Evolutionary conservation across 2,113 vertebrate species (phyloP).

Genomic region (Oreochromis aureus): DNA sequence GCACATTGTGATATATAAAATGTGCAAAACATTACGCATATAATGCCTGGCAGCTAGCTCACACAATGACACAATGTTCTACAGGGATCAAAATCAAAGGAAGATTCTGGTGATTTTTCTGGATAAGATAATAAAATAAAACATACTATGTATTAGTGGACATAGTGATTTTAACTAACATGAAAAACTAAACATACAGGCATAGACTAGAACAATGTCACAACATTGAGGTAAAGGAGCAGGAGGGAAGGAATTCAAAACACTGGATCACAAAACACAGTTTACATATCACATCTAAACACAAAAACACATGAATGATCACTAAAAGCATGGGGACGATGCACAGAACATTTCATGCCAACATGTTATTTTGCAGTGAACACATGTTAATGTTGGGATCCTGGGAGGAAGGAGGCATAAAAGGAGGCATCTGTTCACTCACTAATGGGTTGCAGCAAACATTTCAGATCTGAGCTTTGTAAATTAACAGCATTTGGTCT

Average conservation of each 20-base stretch:
- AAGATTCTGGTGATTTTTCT: neutral
- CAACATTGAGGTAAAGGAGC: neutral
- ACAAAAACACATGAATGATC: constrained; percentile 6
- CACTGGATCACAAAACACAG: neutral
- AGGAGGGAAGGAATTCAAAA: neutral
- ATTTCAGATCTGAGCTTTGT: constrained; percentile 34
- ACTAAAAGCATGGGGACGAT: constrained; percentile 3
- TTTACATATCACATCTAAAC: neutral
- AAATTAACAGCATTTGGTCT: constrained; percentile 76
- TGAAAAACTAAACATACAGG: neutral
- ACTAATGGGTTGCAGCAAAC: neutral
- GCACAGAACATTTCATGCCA: constrained; percentile 71
- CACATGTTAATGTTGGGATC: neutral
- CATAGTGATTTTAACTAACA: neutral
- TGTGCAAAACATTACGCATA: neutral
- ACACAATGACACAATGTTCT: neutral
- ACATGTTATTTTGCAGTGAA: constrained; percentile 73
- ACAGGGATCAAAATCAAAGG: neutral
- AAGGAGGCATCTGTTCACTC: neutral
- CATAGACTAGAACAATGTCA: neutral
- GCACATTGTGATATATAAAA: neutral
- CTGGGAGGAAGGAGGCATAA: neutral
- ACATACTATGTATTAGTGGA: neutral
- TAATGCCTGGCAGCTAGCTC: neutral
- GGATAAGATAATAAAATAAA: neutral